Percentiles rank a stretch among this genome's conserved stretches.
Conservation (phyloP, 2,113 vertebrate genomes). For the Rhinogobius similis region DNA sequence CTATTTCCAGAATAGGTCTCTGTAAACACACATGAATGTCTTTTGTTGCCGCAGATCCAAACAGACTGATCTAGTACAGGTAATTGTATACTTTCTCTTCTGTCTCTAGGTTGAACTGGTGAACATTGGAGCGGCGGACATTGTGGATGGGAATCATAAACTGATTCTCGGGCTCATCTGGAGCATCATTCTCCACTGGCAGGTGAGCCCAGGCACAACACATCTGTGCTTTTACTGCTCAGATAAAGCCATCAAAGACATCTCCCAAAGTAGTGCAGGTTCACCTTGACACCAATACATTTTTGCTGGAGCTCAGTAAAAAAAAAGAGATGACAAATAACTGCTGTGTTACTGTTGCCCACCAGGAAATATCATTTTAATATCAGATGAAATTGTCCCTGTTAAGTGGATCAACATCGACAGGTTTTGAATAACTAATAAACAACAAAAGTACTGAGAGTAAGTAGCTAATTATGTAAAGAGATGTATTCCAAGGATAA, state of each 20-base stretch:
- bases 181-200: conserved; percentile 99
- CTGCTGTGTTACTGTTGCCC: not conserved
- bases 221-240: conserved; percentile 4
- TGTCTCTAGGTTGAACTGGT: conserved; percentile 91
- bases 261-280: not conserved
- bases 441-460: not conserved
- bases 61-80: no score
- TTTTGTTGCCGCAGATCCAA: no score
- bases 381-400: not conserved
- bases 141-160: conserved; percentile 99
- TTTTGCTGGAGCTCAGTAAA: not conserved
- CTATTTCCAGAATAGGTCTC: no score
- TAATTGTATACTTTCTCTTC: not conserved
- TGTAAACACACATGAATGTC: no score
- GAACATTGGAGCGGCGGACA: conserved; percentile 95
- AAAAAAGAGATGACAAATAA: not conserved
- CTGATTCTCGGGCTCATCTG: conserved; percentile 97
- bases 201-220: conserved; percentile 79
- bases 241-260: not conserved
- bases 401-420: not conserved
- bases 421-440: not conserved
- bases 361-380: conserved; percentile 4
- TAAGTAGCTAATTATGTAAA: not conserved
- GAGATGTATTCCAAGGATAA: not conserved
- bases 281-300: not conserved